Evolutionary conservation across 2,797 vertebrate genomes (phyloP).

Genomic region (Graptemys geographica): DNA sequence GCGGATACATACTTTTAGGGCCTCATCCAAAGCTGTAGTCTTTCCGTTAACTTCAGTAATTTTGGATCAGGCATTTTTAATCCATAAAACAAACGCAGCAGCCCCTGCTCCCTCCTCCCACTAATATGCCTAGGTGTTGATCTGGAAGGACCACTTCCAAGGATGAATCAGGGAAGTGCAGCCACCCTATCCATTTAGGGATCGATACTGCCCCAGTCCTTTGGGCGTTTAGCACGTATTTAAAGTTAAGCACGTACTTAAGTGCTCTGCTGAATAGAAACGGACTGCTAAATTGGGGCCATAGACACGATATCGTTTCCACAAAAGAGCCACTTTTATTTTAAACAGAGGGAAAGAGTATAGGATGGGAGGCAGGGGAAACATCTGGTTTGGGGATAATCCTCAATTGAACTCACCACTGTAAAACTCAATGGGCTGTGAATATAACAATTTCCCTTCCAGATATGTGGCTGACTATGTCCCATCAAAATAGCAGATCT

Average conservation of each 20-base stretch:
- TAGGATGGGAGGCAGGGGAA: not conserved
- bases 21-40: not conserved
- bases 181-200: not conserved
- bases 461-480: not conserved
- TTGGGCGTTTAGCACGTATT: not conserved
- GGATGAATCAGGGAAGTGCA: not conserved
- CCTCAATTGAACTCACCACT: not conserved
- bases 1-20: not conserved
- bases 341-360: not conserved
- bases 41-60: not conserved
- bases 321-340: not conserved
- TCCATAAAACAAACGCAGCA: not conserved
- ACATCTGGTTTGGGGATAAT: not conserved
- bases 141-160: not conserved
- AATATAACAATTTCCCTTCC: slow-evolving; percentile 5
- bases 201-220: not conserved
- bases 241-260: not conserved
- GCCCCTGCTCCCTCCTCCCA: not conserved
- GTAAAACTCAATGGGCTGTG: slow-evolving; percentile 12
- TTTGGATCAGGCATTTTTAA: not conserved
- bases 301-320: not conserved
- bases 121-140: not conserved
- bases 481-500: slow-evolving; percentile 22
- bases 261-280: not conserved
- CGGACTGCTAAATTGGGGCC: not conserved